Base-by-base conservation (phyloP, 2,113 vertebrate species). In the Laterallus jamaicensis region DNA sequence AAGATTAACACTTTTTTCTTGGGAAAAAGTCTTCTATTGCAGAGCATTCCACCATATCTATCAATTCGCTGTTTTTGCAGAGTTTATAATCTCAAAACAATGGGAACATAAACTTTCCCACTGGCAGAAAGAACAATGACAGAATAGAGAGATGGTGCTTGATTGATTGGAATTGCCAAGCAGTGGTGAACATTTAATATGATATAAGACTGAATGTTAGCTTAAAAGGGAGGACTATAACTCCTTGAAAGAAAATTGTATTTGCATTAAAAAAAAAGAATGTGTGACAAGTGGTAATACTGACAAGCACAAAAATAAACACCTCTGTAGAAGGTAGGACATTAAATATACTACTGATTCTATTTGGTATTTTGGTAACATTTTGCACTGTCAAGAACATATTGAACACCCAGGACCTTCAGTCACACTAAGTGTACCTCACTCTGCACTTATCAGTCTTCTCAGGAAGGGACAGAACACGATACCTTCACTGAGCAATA, bases 101-200 rank as follows among this genome's bases (percentile, higher is more conserved):
- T 35, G 9, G 16, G 8, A 96, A 93, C 44, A 90, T 96, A 64
- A 84, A 77, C 6, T 94, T 92, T 89, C 92, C 77, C 83, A 91
- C 49, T 77, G 39, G 24, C 82, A 85, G 86, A 78, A 90, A 82
- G 44, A 91, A 93, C 66, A 94, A 29, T 28, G 28, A 80, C 52
- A 56, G 75, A 92, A 78, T 35, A 85, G 49, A 71, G 74, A 85
- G 91, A 92, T 28, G 40, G 87, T 82, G 74, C 54, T 93, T 97
- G 96, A 95, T 69, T 88, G 87, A 97, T 86, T 95, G 59, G 77
- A 95, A 97, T 95, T 93, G 59, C 86, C 82, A 95, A 95, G 79
- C 15, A 70, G 83, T 91, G 82, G 22, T 74, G 84, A 95, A 89
- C 80, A 59, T 76, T 56, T 95, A 97, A 96, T 56, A 69, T 32